Percentiles rank a stretch among this genome's conserved stretches.
These are phyloP conservation scores for Poeciliopsis presidionis DNA, from an alignment of 2,797 vertebrate species.

Conservation along the genomic window DNA sequence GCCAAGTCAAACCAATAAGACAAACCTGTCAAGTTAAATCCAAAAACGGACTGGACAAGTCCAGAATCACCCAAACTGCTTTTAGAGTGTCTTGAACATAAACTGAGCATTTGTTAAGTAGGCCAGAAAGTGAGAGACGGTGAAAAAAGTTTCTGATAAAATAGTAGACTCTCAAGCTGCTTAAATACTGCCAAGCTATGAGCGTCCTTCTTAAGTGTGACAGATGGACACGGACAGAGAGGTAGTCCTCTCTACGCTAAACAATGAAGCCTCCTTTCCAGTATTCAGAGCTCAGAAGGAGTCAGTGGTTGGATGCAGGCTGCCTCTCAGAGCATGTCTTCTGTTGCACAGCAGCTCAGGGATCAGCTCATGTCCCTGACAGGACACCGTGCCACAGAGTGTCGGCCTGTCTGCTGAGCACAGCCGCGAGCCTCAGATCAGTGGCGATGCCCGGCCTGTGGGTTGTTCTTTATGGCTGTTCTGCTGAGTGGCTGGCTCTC, in stretches of 20 bases:
- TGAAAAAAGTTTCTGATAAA: background rate
- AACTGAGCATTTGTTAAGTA: conserved; percentile 34
- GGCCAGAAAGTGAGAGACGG: conserved; percentile 10
- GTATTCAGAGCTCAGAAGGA: conserved; percentile 65
- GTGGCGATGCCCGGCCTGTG: conserved; percentile 69
- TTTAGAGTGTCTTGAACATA: conserved; percentile 28
- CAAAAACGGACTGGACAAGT: background rate
- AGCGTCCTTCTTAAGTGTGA: conserved; percentile 18
- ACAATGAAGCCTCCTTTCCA: conserved; percentile 61
- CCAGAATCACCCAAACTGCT: background rate
- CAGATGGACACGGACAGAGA: conserved; percentile 29
- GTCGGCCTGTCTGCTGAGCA: conserved; percentile 74
- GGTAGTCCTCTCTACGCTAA: conserved; percentile 51
- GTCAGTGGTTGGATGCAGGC: conserved; percentile 61
- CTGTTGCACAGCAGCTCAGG: conserved; percentile 69
- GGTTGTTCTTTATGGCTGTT: conserved; percentile 74
- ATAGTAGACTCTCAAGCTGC: background rate
- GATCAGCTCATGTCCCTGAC: conserved; percentile 74
- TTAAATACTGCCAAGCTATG: background rate
- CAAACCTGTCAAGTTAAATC: background rate
- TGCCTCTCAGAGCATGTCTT: conserved; percentile 62
- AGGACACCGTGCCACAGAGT: conserved; percentile 69
- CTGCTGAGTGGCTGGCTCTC: conserved; percentile 71
- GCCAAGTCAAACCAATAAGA: background rate
- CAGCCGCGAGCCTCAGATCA: conserved; percentile 75